phyloP scores from a whole-genome alignment of 1,140 invertebrate species.

The Cydia strobilella region DNA sequence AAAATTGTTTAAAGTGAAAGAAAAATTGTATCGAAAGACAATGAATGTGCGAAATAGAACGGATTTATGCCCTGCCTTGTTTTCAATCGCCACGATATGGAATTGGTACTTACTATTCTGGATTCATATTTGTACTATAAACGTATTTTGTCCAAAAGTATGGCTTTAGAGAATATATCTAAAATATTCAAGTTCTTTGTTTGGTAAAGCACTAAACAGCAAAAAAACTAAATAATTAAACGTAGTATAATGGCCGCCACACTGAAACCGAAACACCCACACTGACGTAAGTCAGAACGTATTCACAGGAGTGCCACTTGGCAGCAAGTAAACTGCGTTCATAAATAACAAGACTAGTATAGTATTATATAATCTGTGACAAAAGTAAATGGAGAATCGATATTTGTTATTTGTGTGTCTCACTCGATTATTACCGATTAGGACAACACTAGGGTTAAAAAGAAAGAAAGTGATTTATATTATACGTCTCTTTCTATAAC shows the following conservation, averaged over 20 bases:
- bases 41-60: conserved; percentile 61
- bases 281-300: conserved; percentile 77
- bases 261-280: conserved; percentile 70
- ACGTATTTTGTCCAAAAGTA: conserved; percentile 61
- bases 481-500: conserved; percentile 10
- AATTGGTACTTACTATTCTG: conserved; percentile 75
- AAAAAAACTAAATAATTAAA: conserved; percentile 72
- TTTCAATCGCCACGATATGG: conserved; percentile 57
- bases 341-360: too few species aligned
- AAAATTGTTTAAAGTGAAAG: neutral
- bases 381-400: conserved; percentile 28
- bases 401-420: conserved; percentile 1
- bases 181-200: conserved; percentile 70
- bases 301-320: conserved; percentile 76
- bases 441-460: neutral
- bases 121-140: conserved; percentile 78
- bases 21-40: conserved; percentile 39
- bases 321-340: conserved; percentile 69
- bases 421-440: neutral
- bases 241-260: conserved; percentile 77
- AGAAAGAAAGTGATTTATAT: neutral
- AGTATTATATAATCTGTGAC: too few species aligned
- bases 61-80: conserved; percentile 64
- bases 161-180: conserved; percentile 54
- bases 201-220: conserved; percentile 68